Evolutionary conservation across 2,888 invertebrate species (phyloP), one percentile per base, ranked within the genome.

Genomic region (Orthosia gothica): DNA sequence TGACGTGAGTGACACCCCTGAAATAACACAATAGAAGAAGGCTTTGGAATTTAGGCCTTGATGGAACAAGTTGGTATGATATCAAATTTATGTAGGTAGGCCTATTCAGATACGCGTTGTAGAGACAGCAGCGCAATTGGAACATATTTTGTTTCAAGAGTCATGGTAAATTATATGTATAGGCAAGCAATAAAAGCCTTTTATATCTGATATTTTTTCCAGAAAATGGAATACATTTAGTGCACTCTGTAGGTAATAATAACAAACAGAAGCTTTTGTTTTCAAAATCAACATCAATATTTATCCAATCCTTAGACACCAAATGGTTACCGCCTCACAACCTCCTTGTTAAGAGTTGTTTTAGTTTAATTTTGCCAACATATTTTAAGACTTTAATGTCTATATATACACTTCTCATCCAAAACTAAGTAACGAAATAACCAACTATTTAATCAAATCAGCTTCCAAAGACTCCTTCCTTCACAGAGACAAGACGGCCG

Each of bases 1-100:
- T 68, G 67, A 72, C 72, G 59, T 61, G 16, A 82, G 66, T 69
- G 70, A 66, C 84, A 68, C 13, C 47, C 61, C 55, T 74, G 70
- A 68, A 65, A 70, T 70, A 52, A 62, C 15, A 61, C 63, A 54
- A 40, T 62, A 12, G 32, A 65, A 66, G 45, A 32, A 15, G 18
- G 49, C 57, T 49, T 15, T 11, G 12, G 26, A 69, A 59, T 82
- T 47, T 50, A 57, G 68, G 26, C 7, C 18, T 65, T 32, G 32
- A 26, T 54, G 20, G 5, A 52, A 66, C 57, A 32, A 59, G 55
- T 55, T 70, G 55, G 23, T 65, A 7, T 50, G 32, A 20, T 58
- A 20, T n/a, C 52, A 68, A 59, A 66, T 52, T 4, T 18, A n/a
- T 23, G n/a, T 49, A 45, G 23, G 13, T 40, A 40, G 40, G 1